A percentile compares a stretch with the other conserved stretches of the same genome.
These are phyloP conservation scores for Chionis minor DNA, from an alignment of 2,113 vertebrate genomes.

Conservation along the genomic window DNA sequence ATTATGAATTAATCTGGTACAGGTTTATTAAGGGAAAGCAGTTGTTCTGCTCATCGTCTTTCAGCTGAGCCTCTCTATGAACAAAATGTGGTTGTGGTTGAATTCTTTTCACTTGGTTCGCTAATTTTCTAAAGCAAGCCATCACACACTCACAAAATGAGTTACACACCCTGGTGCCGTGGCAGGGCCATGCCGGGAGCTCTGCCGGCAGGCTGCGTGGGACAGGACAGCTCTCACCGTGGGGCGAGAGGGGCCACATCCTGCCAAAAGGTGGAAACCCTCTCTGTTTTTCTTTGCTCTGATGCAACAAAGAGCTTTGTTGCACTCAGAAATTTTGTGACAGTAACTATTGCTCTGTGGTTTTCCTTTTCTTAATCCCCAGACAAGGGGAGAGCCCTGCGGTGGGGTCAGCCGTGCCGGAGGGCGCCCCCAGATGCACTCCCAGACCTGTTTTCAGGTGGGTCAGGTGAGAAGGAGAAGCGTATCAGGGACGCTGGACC, in stretches of 20 bases:
- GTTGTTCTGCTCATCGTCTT: not conserved
- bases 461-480: not conserved
- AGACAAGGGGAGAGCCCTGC: not conserved
- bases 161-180: rapidly evolving
- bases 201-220: not conserved
- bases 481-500: rapidly evolving
- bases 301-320: not conserved
- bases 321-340: not conserved
- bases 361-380: not conserved
- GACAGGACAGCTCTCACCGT: rapidly evolving
- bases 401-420: not conserved
- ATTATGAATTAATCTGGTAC: not conserved
- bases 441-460: not conserved
- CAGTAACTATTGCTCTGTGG: not conserved
- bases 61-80: not conserved
- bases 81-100: not conserved
- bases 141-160: rapidly evolving
- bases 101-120: not conserved
- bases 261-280: not conserved
- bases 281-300: not conserved
- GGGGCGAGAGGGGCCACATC: not conserved
- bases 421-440: not conserved
- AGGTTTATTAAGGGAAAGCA: not conserved
- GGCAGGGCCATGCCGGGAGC: not conserved
- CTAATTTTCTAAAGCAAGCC: not conserved